A percentile compares a stretch with the other conserved stretches of the same genome.
These are phyloP conservation scores for Euleptes europaea DNA, from an alignment of 2,113 vertebrate genomes.

Conservation along the genomic window DNA sequence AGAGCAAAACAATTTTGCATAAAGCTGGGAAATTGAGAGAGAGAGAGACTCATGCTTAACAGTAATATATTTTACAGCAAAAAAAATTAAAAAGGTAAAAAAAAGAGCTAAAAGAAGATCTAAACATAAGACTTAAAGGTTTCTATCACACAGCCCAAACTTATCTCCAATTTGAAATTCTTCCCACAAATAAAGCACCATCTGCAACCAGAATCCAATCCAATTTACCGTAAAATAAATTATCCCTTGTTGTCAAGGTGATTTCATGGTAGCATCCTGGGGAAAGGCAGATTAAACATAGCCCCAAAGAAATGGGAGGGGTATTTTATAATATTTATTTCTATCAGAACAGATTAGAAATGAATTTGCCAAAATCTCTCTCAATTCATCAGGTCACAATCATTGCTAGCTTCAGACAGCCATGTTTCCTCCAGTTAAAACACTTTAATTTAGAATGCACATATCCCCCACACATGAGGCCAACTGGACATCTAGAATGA, in stretches of 20 bases:
- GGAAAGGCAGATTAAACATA: conserved; percentile 38
- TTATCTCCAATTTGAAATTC: conserved; percentile 61
- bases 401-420: background rate
- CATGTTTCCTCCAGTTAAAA: background rate
- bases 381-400: conserved; percentile 12
- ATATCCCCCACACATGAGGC: background rate
- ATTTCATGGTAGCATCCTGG: conserved; percentile 34
- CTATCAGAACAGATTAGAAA: background rate
- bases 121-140: conserved; percentile 54
- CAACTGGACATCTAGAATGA: background rate
- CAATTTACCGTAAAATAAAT: conserved; percentile 47
- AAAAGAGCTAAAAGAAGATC: background rate
- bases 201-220: conserved; percentile 40
- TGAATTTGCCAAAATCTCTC: conserved; percentile 28
- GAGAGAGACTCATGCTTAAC: background rate
- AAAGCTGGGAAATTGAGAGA: background rate
- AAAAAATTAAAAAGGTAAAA: background rate
- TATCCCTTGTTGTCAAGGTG: conserved; percentile 26
- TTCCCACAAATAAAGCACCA: conserved; percentile 44
- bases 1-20: background rate
- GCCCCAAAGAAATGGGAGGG: background rate
- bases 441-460: background rate
- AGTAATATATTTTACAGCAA: background rate
- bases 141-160: conserved; percentile 31
- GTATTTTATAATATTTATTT: background rate